Percentiles rank a stretch among this genome's conserved stretches.
Conservation (phyloP, 2,888 invertebrate species). For the Pheosia tremula region DNA sequence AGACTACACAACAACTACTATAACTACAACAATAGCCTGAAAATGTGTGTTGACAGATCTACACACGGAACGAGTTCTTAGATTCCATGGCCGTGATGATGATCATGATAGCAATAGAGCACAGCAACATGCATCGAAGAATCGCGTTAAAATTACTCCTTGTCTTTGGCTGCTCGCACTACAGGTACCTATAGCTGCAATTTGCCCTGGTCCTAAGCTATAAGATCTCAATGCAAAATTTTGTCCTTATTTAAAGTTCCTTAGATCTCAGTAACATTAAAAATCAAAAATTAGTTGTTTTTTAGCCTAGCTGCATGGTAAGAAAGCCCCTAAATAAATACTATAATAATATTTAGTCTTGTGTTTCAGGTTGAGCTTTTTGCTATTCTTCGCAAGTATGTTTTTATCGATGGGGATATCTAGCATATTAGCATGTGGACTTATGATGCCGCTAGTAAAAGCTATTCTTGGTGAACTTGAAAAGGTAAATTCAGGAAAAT, state of each 20-base stretch:
- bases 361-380: constrained; percentile 63
- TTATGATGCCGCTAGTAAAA: constrained; percentile 70
- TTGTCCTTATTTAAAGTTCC: too few relatives aligned
- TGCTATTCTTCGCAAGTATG: constrained; percentile 62
- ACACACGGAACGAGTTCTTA: constrained; percentile 54
- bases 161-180: constrained; percentile 70
- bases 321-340: too few relatives aligned
- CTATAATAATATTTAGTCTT: background rate
- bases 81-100: constrained; percentile 64
- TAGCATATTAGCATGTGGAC: constrained; percentile 60
- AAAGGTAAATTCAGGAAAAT: constrained; percentile 42
- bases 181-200: constrained; percentile 45
- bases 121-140: constrained; percentile 55
- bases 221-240: too few relatives aligned
- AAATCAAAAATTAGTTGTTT: too few relatives aligned
- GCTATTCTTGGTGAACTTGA: constrained; percentile 63
- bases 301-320: too few relatives aligned
- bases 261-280: too few relatives aligned
- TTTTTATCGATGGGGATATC: constrained; percentile 68
- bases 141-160: constrained; percentile 61
- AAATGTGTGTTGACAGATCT: constrained; percentile 46
- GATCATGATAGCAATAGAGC: constrained; percentile 59
- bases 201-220: background rate
- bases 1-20: too few relatives aligned
- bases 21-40: background rate